phyloP scores from a whole-genome alignment of 2,888 invertebrate genomes.

The Brachylomia viminalis region DNA sequence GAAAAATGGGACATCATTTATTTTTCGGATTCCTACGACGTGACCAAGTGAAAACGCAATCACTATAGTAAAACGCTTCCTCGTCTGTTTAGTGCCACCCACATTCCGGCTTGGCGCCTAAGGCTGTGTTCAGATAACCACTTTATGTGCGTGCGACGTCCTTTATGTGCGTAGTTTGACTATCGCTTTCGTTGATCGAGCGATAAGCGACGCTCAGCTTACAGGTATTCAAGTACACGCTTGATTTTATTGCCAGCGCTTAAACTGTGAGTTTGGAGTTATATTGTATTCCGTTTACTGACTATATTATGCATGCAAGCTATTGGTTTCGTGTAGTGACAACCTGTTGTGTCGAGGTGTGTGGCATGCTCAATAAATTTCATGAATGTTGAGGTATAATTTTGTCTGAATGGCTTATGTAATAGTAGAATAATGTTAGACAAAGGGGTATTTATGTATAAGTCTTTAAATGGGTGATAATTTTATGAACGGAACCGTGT shows the following conservation, averaged over 20 bases:
- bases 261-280: conserved; percentile 14
- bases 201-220: conserved; percentile 72
- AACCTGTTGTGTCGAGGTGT: conserved; percentile 2
- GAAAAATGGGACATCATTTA: no score
- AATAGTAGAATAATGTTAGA: background rate
- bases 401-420: background rate
- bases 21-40: background rate
- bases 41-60: no score
- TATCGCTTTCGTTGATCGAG: conserved; percentile 76
- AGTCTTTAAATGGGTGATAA: no score
- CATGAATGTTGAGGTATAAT: no score
- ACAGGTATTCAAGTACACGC: conserved; percentile 51
- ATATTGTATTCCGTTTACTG: conserved; percentile 36
- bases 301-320: background rate
- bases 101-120: conserved; percentile 75
- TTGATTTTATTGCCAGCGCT: conserved; percentile 67
- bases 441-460: no score
- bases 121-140: conserved; percentile 85
- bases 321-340: conserved; percentile 2
- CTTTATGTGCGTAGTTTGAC: conserved; percentile 84
- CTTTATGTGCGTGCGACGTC: conserved; percentile 83
- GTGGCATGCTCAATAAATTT: background rate
- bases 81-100: conserved; percentile 58
- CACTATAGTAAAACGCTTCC: conserved; percentile 35
- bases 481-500: background rate